Base-by-base conservation (phyloP, 92 coral and sea anemone genomes). In the Porites evermanni region DNA sequence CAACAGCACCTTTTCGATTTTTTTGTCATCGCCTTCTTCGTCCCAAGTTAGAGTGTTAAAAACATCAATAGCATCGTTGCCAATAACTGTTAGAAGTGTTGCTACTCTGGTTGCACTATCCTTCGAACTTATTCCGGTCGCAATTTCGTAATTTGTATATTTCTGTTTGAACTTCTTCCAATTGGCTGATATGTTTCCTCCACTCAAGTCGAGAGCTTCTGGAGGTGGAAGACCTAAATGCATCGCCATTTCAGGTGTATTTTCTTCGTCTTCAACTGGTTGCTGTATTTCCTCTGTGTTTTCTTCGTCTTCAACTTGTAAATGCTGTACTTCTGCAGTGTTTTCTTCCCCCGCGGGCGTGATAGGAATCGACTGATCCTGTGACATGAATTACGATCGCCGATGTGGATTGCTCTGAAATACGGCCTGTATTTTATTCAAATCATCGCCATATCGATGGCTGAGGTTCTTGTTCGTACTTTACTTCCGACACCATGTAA, bases 81-180 rank as follows among this genome's bases (percentile, higher is more conserved):
- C 92, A 21, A 78, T 89, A 19, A 88, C 84, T n/a, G 84, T 82
- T 26, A 88, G 83, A 3, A 88, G 82, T 16, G 87, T 74, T 51
- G 91, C 91, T 69, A 88, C 91, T 77, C 83, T 82, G 64, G 81
- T 67, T 63, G 88, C 71, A 38, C 85, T 70, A 53, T 72, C 63
- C 76, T 85, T 88, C 67, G 4, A 47, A 38, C 24, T 75, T 14
- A 87, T 87, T 56, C 88, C 82, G 0, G 91, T 88, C 7, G 89
- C 90, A 17, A 79, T 85, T 79, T 84, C 86, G 75, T 79, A 90
- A 64, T 90, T 86, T 14, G 72, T 58, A 56, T 72, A 79, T 78
- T 81, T 89, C 83, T 89, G 77, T 61, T 89, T 84, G 80, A 89
- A 83, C 80, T 84, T 84, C 59, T 86, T 84, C 90, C 87, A 72